Conservation (phyloP, 2,797 vertebrate genomes). For the Phaenicophaeus curvirostris region DNA sequence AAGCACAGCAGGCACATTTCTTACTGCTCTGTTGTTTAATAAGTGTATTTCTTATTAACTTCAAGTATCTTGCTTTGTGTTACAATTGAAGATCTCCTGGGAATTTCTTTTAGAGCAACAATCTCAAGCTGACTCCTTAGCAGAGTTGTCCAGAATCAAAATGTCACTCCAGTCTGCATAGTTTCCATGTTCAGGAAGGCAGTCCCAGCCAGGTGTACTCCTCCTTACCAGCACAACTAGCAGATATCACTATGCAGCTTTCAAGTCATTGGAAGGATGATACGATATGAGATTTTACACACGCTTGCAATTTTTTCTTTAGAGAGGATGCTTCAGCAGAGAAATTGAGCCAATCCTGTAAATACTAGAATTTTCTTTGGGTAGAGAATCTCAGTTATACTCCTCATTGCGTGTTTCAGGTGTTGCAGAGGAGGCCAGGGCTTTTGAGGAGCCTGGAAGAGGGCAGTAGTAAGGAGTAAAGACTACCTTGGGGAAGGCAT, state of each 20-base stretch:
- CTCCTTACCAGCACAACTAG: neutral
- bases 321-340: neutral
- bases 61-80: neutral
- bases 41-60: neutral
- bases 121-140: neutral
- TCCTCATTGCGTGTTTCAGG: neutral
- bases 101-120: neutral
- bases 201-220: neutral
- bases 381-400: neutral
- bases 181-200: neutral
- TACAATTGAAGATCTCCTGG: neutral
- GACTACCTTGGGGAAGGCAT: neutral
- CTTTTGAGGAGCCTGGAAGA: neutral
- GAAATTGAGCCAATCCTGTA: neutral
- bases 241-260: neutral
- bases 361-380: neutral
- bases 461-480: neutral
- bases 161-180: neutral
- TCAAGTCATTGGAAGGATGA: neutral
- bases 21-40: neutral
- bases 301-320: neutral
- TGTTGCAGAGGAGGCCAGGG: neutral
- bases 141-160: neutral
- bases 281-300: neutral
- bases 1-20: neutral